These are phyloP conservation scores for Temnothorax longispinosus DNA, from an alignment of 1,140 invertebrate genomes.

Conservation along the genomic window DNA sequence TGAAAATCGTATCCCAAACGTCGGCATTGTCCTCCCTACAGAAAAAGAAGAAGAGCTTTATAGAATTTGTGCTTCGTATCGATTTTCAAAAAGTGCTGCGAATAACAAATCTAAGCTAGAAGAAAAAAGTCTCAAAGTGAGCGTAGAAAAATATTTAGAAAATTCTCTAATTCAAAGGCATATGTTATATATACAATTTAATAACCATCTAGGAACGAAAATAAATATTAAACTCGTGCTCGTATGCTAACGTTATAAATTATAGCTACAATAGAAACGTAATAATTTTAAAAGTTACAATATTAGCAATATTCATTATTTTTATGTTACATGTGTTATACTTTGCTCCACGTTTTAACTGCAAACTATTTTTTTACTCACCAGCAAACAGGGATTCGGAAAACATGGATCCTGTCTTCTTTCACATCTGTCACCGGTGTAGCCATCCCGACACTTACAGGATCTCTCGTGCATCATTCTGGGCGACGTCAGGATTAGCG, in stretches of 20 bases:
- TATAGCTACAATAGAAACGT: neutral
- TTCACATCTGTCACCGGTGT: slow-evolving; percentile 92
- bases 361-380: slow-evolving; percentile 46
- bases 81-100: neutral
- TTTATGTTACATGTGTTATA: neutral
- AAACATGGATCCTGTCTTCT: slow-evolving; percentile 95
- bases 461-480: slow-evolving; percentile 91
- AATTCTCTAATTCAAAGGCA: neutral
- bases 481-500: slow-evolving; percentile 93
- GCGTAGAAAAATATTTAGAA: neutral
- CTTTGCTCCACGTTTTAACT: neutral
- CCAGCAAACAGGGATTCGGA: slow-evolving; percentile 93
- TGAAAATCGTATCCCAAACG: slow-evolving; percentile 93
- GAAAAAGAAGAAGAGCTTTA: neutral
- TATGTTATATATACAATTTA: neutral
- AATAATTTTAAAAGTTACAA: too few species aligned
- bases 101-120: neutral
- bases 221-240: neutral
- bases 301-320: too few species aligned
- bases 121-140: neutral
- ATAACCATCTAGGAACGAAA: neutral
- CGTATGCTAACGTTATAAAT: neutral
- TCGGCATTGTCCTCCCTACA: slow-evolving; percentile 91
- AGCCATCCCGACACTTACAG: slow-evolving; percentile 93
- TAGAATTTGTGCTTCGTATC: neutral